Base-by-base conservation (phyloP, 2,113 vertebrate genomes). In the Tursiops truncatus region DNA sequence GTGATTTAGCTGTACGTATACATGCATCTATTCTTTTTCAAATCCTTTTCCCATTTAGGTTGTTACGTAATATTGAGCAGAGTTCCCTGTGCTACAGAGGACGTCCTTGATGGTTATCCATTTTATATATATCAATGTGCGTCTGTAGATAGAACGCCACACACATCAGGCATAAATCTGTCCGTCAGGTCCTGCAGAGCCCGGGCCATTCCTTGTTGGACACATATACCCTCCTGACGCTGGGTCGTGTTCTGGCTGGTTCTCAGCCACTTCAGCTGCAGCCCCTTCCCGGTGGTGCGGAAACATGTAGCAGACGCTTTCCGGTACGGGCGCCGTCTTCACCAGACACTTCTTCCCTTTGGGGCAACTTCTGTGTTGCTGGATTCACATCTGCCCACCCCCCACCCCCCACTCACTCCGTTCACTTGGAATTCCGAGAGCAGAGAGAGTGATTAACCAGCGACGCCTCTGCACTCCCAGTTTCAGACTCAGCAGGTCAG, bases 401-500 rank as follows among this genome's bases (percentile, higher is more conserved):
- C 56, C 26, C 56, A 50, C 17, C 25, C 8, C 9, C 0, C 15
- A 53, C 50, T 53, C 15, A 0, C 0, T 6, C n/a, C 85, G 89
- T 94, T 81, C 62, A 62, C 90, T 95, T 97, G 96, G 70, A 97
- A 94, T 96, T 93, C 73, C 1, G 44, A 65, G 31, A 44, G 56
- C 60, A 89, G 95, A 97, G 96, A 96, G 41, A 70, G 26, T 56
- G 92, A 65, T 93, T 95, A 93, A 88, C 88, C 95, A 80, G 11
- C 0, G 14, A 1, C 1, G 17, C 90, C 81, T 94, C 92, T 74
- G 74, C 95, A 23, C 67, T 93, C 50, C 81, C 25, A 28, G 94
- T 98, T 98, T 97, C 94, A 95, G 90, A 89, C 70, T 63, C 85
- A 96, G 63, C 60, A 82, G 38, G 84, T 97, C 84, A 93, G 96